phyloP scores from a whole-genome alignment of 37 sponge, comb jelly and placozoan genomes.

The Tethya wilhelma region DNA sequence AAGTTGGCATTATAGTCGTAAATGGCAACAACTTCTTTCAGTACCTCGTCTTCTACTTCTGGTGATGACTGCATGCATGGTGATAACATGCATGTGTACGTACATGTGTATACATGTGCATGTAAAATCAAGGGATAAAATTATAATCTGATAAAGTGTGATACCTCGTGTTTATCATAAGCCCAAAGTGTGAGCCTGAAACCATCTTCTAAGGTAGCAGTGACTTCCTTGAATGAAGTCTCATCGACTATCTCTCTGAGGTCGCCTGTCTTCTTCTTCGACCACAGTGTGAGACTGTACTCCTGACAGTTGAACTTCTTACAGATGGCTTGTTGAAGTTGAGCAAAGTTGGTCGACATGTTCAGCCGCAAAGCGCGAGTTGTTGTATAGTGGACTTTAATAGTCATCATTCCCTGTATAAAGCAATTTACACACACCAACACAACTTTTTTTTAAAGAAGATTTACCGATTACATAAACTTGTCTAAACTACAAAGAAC shows the following conservation, averaged over 20 bases:
- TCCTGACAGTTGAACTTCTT: constrained; percentile 65
- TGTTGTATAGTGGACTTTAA: constrained; percentile 88
- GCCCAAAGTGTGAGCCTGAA: constrained; percentile 85
- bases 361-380: constrained; percentile 75
- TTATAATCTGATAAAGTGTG: background rate
- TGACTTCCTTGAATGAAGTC: constrained; percentile 31
- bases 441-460: no score
- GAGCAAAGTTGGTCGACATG: constrained; percentile 19
- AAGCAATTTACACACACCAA: no score
- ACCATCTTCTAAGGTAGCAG: constrained; percentile 40
- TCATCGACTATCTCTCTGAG: constrained; percentile 49
- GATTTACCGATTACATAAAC: no score
- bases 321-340: constrained; percentile 51
- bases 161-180: constrained; percentile 77
- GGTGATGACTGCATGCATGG: background rate
- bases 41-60: background rate
- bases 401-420: constrained; percentile 51
- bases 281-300: constrained; percentile 73
- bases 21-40: constrained; percentile 57
- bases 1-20: constrained; percentile 66
- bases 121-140: background rate
- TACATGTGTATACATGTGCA: background rate
- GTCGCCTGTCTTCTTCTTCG: constrained; percentile 51
- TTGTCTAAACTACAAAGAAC: no score
- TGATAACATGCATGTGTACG: background rate